These are phyloP conservation scores for Patella ulyssiponensis DNA, from an alignment of 2,888 invertebrate genomes.

Conservation along the genomic window DNA sequence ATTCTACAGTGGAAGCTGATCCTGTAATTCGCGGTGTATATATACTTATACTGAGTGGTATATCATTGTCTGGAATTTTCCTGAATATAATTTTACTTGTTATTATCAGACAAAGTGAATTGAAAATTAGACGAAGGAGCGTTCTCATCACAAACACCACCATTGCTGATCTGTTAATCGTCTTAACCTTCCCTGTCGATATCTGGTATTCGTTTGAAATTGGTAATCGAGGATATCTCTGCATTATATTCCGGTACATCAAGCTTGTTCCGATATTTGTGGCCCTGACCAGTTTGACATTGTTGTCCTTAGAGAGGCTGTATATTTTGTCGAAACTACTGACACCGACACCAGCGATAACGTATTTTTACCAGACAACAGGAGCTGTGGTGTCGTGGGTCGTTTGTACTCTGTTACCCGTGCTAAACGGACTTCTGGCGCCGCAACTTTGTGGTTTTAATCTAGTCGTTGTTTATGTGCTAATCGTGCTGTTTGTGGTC, in stretches of 20 bases:
- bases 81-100: too few species aligned
- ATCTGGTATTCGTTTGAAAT: background rate
- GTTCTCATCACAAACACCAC: background rate
- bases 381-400: background rate
- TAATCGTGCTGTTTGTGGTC: background rate
- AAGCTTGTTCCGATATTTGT: slow-evolving; percentile 16
- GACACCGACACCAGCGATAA: background rate
- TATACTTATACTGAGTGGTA: too few species aligned
- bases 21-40: too few species aligned
- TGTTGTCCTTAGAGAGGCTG: slow-evolving; percentile 13
- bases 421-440: slow-evolving; percentile 2
- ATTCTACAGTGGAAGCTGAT: too few species aligned
- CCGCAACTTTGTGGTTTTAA: background rate
- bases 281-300: slow-evolving; percentile 2
- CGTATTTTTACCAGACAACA: background rate
- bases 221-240: background rate
- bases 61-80: too few species aligned
- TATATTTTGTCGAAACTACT: slow-evolving; percentile 13
- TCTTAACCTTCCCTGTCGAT: slow-evolving; percentile 10
- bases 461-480: background rate
- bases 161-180: slow-evolving; percentile 14
- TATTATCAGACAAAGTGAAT: too few species aligned
- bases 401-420: background rate
- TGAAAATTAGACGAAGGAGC: too few species aligned
- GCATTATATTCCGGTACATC: background rate